Conservation (phyloP, 2,797 vertebrate species). For the Tragopan temminckii region DNA sequence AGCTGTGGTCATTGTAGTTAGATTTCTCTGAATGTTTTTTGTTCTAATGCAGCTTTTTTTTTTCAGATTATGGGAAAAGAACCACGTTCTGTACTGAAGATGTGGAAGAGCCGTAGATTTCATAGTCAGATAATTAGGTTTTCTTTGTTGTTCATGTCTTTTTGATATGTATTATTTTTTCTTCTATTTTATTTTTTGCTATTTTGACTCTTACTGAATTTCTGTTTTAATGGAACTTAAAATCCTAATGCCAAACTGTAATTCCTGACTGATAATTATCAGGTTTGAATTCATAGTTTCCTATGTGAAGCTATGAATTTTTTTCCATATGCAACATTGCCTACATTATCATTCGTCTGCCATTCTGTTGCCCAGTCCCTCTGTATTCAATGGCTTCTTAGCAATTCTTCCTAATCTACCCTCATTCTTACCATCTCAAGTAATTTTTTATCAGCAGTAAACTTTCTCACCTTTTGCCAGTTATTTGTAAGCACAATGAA, state of each 20-base stretch:
- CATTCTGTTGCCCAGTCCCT: neutral
- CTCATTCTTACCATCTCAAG: neutral
- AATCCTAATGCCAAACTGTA: neutral
- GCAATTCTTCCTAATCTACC: neutral
- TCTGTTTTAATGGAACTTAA: neutral
- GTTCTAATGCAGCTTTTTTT: neutral
- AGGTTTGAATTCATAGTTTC: neutral
- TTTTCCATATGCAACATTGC: neutral
- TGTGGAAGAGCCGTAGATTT: neutral
- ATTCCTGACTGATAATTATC: neutral
- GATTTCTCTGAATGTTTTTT: neutral
- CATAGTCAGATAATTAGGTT: neutral
- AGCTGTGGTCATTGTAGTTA: neutral
- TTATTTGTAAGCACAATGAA: neutral
- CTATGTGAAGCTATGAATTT: neutral
- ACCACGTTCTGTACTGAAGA: fast-evolving
- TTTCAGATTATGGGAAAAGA: neutral
- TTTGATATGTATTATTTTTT: neutral
- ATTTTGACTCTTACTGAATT: neutral
- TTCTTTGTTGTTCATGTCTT: neutral
- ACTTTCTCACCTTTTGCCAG: slow-evolving; percentile 1
- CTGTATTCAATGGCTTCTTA: neutral
- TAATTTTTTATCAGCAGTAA: neutral
- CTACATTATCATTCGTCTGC: neutral
- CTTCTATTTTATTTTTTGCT: neutral